Base-by-base conservation (phyloP, 2,888 invertebrate genomes). In the Nudaria mundana region DNA sequence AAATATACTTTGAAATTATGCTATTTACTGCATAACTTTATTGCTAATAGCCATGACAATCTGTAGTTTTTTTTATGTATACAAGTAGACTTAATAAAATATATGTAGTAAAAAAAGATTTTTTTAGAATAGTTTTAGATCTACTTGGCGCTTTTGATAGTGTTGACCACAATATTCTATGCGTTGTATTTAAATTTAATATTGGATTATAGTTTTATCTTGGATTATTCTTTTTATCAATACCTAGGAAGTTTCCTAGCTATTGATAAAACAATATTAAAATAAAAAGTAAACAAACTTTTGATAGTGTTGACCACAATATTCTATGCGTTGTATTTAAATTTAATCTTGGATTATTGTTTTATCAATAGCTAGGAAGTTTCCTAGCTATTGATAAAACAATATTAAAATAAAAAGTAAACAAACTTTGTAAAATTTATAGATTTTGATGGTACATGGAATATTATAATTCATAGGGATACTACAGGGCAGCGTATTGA, bases 401-500 rank as follows among this genome's bases (percentile, higher is more conserved):
- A n/a, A n/a, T n/a, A n/a, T n/a, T n/a, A n/a, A n/a, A n/a, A n/a
- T n/a, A n/a, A n/a, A n/a, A n/a, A n/a, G n/a, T n/a, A n/a, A n/a
- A n/a, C n/a, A n/a, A n/a, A n/a, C n/a, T n/a, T n/a, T n/a, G n/a
- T n/a, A n/a, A n/a, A n/a, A n/a, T n/a, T n/a, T n/a, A n/a, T n/a
- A 5, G 7, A 1, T 23, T 32, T 15, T 13, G 2, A 14, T 12
- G 14, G 3, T 23, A 23, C 13, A 23, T 23, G n/a, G 12, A 13
- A 31, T 13, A 11, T 11, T 2, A 11, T 20, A 5, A 11, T 5
- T 24, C 7, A 13, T 10, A n/a, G 30, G 25, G 12, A 3, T 30
- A 18, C 37, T 6, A 14, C 37, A 37, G 13, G 37, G 30, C 25
- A 30, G 5, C 13, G 11, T 20, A 16, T 18, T 25, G 14, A 25